A percentile compares a stretch with the other conserved stretches of the same genome.
These are phyloP conservation scores for Acronicta aceris DNA, from an alignment of 2,888 invertebrate species.

Conservation along the genomic window DNA sequence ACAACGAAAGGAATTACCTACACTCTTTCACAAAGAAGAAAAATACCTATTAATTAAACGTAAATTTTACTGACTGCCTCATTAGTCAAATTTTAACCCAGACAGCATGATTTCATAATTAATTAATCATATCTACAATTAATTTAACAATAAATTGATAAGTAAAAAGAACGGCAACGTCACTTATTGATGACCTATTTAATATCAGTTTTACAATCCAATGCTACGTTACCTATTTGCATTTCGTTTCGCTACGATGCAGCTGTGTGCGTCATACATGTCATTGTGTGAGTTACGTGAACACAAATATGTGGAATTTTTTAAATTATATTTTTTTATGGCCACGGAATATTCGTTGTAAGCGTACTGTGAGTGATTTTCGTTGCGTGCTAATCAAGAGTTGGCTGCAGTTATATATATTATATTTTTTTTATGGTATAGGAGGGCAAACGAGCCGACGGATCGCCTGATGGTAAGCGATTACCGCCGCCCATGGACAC, in stretches of 20 bases:
- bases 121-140: too few relatives aligned
- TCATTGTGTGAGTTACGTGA: neutral
- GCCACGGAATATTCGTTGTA: conserved; percentile 9
- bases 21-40: too few relatives aligned
- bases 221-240: conserved; percentile 14
- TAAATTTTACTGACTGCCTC: too few relatives aligned
- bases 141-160: too few relatives aligned
- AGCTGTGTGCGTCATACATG: neutral
- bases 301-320: conserved; percentile 6
- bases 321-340: conserved; percentile 10
- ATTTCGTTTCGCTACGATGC: neutral
- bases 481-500: too few relatives aligned
- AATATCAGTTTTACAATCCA: conserved; percentile 13
- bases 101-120: too few relatives aligned
- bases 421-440: neutral
- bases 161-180: too few relatives aligned
- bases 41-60: too few relatives aligned
- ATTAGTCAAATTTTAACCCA: too few relatives aligned
- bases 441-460: too few relatives aligned
- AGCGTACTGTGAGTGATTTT: conserved; percentile 20
- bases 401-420: neutral
- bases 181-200: neutral
- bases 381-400: conserved; percentile 40
- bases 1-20: too few relatives aligned
- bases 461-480: too few relatives aligned